Percentiles rank a stretch among this genome's conserved stretches.
phyloP scores from a whole-genome alignment of 2,888 invertebrate genomes.

The Diaprepes abbreviatus region DNA sequence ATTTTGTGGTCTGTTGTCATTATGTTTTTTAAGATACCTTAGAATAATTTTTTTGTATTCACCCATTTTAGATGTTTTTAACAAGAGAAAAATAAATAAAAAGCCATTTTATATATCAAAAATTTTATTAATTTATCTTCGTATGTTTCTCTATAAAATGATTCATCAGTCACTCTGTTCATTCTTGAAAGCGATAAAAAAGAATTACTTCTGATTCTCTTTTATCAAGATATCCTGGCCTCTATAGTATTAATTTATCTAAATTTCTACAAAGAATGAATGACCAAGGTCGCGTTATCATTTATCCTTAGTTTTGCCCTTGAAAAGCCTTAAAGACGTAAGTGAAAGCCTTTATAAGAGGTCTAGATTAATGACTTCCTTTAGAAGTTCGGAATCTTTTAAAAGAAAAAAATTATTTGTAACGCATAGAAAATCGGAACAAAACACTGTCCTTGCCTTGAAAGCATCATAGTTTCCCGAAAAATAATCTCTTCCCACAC shows the following conservation, averaged over 20 bases:
- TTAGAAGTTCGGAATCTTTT: not conserved
- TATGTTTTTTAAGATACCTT: too few species aligned
- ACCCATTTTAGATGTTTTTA: too few species aligned
- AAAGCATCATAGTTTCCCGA: too few species aligned
- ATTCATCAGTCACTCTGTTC: not conserved
- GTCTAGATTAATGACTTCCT: constrained; percentile 10
- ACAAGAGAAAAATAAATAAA: too few species aligned
- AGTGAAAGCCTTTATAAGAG: constrained; percentile 1
- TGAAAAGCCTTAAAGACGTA: constrained; percentile 13
- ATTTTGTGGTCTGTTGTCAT: too few species aligned
- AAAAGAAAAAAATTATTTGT: constrained; percentile 1
- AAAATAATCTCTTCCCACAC: too few species aligned
- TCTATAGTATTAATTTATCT: constrained; percentile 8
- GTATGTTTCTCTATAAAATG: not conserved
- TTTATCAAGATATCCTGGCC: too few species aligned
- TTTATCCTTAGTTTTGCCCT: constrained; percentile 4
- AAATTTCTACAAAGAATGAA: not conserved
- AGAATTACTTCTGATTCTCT: too few species aligned
- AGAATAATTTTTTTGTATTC: too few species aligned
- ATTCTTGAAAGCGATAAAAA: not conserved
- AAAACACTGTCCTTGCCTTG: not conserved
- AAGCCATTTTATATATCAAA: not conserved
- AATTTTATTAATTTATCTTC: constrained; percentile 2
- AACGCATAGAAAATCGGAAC: not conserved
- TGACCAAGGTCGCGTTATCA: not conserved